Conservation (phyloP, 2,888 invertebrate species). For the Rhamnusium bicolor region DNA sequence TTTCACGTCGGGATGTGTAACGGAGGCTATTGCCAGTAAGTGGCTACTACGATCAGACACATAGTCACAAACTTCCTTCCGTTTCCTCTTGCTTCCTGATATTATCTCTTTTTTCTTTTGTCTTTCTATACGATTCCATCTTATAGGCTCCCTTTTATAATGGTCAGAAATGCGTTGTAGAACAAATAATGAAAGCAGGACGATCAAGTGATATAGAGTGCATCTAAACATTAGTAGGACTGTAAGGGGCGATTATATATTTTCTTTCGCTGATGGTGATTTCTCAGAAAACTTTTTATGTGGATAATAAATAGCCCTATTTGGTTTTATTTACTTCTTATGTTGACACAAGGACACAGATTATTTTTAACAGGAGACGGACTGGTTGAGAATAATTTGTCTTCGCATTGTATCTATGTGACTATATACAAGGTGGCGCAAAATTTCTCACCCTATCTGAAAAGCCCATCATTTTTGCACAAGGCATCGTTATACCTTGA, state of each 20-base stretch:
- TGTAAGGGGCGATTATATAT: constrained; percentile 49
- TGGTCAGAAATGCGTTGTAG: constrained; percentile 53
- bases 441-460: no score
- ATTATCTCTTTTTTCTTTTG: constrained; percentile 62
- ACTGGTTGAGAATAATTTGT: background rate
- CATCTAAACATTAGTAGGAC: constrained; percentile 49
- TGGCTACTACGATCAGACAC: constrained; percentile 58
- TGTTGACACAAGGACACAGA: background rate
- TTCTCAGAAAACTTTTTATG: constrained; percentile 27
- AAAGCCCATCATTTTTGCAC: no score
- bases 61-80: constrained; percentile 63
- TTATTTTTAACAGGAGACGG: background rate
- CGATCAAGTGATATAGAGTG: constrained; percentile 54
- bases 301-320: constrained; percentile 19
- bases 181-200: constrained; percentile 56
- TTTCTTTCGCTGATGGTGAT: constrained; percentile 36
- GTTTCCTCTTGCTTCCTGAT: constrained; percentile 60
- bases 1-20: constrained; percentile 8
- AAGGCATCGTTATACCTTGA: no score
- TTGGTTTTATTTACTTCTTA: constrained; percentile 12
- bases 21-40: constrained; percentile 54
- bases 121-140: constrained; percentile 58
- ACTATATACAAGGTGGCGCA: no score
- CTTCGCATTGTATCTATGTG: background rate
- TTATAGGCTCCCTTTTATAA: constrained; percentile 53